phyloP scores from a whole-genome alignment of 2,888 invertebrate genomes.

The Gymnoscelis rufifasciata region DNA sequence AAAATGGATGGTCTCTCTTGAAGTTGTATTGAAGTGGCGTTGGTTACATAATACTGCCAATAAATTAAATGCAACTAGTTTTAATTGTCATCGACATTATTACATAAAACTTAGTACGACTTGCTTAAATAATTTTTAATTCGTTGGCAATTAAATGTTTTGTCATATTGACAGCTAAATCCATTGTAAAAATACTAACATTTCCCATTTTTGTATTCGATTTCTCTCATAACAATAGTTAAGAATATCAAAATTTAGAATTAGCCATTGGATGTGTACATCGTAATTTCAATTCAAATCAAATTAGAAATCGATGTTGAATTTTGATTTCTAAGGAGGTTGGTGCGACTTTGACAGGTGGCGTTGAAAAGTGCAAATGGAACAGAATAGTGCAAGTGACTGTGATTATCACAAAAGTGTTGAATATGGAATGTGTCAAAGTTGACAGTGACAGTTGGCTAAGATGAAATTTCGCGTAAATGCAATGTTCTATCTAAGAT shows the following conservation, averaged over 20 bases:
- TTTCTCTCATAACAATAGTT: constrained; percentile 9
- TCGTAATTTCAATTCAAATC: constrained; percentile 12
- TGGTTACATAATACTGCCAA: constrained; percentile 15
- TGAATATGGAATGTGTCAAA: constrained; percentile 14
- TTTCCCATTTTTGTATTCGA: constrained; percentile 8
- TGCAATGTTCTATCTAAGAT: constrained; percentile 14
- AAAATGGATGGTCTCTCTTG: neutral
- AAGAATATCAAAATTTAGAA: constrained; percentile 4
- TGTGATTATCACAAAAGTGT: constrained; percentile 12
- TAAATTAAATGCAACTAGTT: constrained; percentile 9
- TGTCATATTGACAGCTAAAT: constrained; percentile 13
- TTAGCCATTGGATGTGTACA: constrained; percentile 10
- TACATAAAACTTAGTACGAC: neutral
- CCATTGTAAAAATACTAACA: neutral
- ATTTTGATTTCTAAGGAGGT: constrained; percentile 4
- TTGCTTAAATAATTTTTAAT: neutral
- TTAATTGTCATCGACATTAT: constrained; percentile 3
- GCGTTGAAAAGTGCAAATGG: constrained; percentile 8
- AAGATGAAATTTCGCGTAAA: constrained; percentile 4
- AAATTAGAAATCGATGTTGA: constrained; percentile 12
- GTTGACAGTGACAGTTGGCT: constrained; percentile 1
- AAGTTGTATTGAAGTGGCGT: constrained; percentile 3
- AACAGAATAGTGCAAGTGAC: constrained; percentile 12
- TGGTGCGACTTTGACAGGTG: constrained; percentile 8
- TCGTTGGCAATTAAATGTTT: constrained; percentile 1